Percentiles rank a stretch among this genome's conserved stretches.
These are phyloP conservation scores for Actinostola sp. DNA, from an alignment of 92 coral and sea anemone genomes.

Conservation along the genomic window DNA sequence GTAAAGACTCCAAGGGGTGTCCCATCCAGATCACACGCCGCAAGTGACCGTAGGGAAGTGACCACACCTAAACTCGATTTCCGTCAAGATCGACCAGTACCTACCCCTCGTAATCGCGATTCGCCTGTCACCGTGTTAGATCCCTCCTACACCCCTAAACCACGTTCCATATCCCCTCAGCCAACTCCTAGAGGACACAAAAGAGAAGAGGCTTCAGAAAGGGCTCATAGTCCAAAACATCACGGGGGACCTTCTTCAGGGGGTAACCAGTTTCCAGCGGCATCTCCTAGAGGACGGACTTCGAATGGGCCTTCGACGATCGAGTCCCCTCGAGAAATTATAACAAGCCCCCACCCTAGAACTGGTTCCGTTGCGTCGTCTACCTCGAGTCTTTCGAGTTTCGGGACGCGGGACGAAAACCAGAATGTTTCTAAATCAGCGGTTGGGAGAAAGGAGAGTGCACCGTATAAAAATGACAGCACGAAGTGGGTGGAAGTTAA, in stretches of 20 bases:
- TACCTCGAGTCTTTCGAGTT: conserved; percentile 55
- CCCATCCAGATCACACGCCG: neutral
- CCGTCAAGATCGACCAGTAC: conserved; percentile 23
- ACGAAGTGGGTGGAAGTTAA: conserved; percentile 80
- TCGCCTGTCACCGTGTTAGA: neutral
- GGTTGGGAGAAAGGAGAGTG: conserved; percentile 23
- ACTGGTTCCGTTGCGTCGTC: conserved; percentile 37
- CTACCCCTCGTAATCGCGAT: conserved; percentile 16
- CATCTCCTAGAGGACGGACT: conserved; percentile 9
- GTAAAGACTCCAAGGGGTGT: conserved; percentile 3
- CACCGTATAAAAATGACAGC: conserved; percentile 44
- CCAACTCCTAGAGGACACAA: conserved; percentile 37
- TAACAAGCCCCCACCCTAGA: conserved; percentile 16
- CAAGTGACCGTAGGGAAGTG: conserved; percentile 1
- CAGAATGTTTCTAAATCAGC: conserved; percentile 39
- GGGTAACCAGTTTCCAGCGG: neutral
- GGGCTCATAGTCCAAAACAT: conserved; percentile 17
- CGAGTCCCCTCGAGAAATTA: conserved; percentile 30
- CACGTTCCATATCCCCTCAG: conserved; percentile 23
- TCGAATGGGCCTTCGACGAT: conserved; percentile 22
- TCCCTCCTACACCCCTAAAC: conserved; percentile 3
- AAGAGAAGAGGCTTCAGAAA: conserved; percentile 13
- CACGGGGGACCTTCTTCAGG: conserved; percentile 19
- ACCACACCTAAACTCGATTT: conserved; percentile 1
- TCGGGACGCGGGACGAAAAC: conserved; percentile 65